Evolutionary conservation across 2,888 invertebrate genomes (phyloP).

Genomic region (Masnerella sp.): DNA sequence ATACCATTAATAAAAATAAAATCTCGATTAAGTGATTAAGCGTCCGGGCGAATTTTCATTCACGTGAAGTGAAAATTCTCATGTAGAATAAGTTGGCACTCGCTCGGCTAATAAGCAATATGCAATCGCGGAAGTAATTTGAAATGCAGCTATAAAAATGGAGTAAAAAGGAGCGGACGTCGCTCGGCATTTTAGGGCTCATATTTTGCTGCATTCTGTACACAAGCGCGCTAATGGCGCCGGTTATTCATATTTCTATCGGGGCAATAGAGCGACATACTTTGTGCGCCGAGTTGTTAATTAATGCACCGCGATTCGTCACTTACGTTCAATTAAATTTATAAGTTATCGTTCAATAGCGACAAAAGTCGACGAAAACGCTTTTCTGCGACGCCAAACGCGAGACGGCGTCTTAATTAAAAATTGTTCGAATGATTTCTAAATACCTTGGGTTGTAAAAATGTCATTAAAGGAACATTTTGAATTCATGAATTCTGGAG

Average conservation of each 20-base stretch:
- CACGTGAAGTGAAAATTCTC: conserved; percentile 25
- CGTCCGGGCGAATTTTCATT: conserved; percentile 17
- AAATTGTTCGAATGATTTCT: conserved; percentile 27
- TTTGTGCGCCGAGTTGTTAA: conserved; percentile 19
- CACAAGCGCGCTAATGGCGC: conserved; percentile 50
- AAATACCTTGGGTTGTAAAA: conserved; percentile 23
- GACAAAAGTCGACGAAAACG: conserved; percentile 22
- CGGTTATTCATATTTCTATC: conserved; percentile 48
- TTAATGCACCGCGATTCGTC: conserved; percentile 28
- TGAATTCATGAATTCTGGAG: no score
- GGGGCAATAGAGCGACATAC: conserved; percentile 28
- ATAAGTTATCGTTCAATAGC: conserved; percentile 19
- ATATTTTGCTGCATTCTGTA: conserved; percentile 48
- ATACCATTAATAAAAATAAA: no score
- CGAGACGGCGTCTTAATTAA: conserved; percentile 21
- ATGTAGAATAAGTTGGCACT: conserved; percentile 40
- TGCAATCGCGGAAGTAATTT: conserved; percentile 53
- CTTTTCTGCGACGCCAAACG: conserved; percentile 1
- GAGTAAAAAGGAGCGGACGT: conserved; percentile 32
- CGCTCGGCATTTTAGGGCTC: conserved; percentile 48
- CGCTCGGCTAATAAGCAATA: conserved; percentile 45
- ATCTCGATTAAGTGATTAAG: conserved; percentile 12
- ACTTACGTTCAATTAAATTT: conserved; percentile 29
- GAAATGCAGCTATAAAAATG: conserved; percentile 50
- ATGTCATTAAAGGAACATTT: neutral